Conservation (phyloP, 2,113 vertebrate species). For the Terrapene triunguis region DNA sequence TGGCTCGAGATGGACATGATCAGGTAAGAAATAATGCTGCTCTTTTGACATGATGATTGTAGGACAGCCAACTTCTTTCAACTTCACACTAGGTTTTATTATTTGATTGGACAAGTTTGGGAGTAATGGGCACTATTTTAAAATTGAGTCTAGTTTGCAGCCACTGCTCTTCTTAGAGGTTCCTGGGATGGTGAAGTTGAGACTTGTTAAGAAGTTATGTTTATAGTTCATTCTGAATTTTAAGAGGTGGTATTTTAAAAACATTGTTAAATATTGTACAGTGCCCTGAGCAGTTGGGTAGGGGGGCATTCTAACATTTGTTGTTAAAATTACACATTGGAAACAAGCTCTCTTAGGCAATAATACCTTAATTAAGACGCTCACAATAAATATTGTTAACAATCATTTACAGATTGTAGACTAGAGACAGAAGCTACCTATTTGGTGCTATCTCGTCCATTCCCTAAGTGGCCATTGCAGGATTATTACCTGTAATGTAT, state of each 20-base stretch:
- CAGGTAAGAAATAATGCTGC: conserved; percentile 83
- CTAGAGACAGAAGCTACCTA: background rate
- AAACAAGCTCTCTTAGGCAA: background rate
- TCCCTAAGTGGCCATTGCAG: background rate
- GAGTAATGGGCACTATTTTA: background rate
- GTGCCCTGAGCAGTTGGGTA: background rate
- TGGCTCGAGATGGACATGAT: conserved; percentile 93
- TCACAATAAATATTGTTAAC: background rate
- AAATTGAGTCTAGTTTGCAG: background rate
- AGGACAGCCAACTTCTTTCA: background rate
- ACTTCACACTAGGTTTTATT: background rate
- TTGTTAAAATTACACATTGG: background rate
- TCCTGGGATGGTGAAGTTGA: background rate
- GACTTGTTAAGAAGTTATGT: background rate
- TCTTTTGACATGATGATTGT: background rate
- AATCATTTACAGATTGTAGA: background rate
- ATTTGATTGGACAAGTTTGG: background rate
- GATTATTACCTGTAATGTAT: background rate
- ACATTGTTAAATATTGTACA: background rate
- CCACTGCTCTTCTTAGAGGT: background rate
- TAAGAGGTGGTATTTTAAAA: background rate
- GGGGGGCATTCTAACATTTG: background rate
- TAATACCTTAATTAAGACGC: background rate
- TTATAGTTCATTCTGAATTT: background rate
- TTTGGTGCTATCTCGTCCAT: background rate